Percentiles rank a stretch among this genome's conserved stretches.
Conservation (phyloP, 2,113 vertebrate species). For the Pseudonaja textilis region DNA sequence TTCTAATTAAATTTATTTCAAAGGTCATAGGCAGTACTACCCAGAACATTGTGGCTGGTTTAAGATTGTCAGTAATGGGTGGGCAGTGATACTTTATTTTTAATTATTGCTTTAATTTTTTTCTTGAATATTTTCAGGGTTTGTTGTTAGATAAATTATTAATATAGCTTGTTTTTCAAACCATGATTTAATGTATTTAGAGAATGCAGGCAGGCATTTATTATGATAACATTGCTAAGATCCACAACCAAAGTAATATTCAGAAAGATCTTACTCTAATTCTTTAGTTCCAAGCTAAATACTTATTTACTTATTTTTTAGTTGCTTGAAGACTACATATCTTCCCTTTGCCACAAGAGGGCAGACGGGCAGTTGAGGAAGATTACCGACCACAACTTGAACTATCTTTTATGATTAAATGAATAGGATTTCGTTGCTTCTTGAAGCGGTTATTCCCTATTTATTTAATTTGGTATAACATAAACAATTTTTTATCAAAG, state of each 20-base stretch:
- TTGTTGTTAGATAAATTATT: no score
- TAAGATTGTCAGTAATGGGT: not conserved
- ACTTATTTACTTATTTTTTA: not conserved
- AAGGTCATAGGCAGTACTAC: not conserved
- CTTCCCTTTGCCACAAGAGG: constrained; percentile 36
- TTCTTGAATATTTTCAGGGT: not conserved
- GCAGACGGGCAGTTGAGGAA: constrained; percentile 13
- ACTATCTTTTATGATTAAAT: not conserved
- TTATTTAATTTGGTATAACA: not conserved
- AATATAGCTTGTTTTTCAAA: not conserved
- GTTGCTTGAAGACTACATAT: constrained; percentile 8
- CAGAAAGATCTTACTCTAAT: not conserved
- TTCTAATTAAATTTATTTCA: not conserved
- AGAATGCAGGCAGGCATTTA: not conserved
- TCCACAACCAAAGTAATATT: not conserved
- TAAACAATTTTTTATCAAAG: not conserved
- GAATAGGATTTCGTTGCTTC: not conserved
- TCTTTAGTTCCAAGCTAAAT: not conserved
- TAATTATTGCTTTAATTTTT: not conserved
- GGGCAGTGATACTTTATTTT: not conserved
- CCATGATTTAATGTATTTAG: not conserved
- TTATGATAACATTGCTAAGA: not conserved
- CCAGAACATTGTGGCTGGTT: not conserved
- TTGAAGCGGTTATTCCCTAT: not conserved
- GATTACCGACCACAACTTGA: not conserved